A percentile compares a stretch with the other conserved stretches of the same genome.
Conservation (phyloP, 1,140 invertebrate species). For the Stratiolaelaps scimitus region DNA sequence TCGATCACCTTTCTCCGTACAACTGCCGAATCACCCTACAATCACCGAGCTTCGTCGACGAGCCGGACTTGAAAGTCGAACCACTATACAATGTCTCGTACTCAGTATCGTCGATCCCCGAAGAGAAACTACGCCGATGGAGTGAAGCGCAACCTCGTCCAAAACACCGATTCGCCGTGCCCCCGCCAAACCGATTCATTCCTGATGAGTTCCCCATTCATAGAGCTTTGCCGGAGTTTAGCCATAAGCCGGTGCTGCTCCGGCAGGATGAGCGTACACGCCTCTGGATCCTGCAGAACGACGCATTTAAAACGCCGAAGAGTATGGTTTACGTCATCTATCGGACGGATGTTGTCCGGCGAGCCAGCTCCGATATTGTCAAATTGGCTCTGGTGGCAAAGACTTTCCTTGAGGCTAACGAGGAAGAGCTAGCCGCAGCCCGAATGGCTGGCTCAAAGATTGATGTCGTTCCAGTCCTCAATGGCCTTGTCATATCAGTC, state of each 20-base stretch:
- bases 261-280: not conserved
- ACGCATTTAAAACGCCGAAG: slow-evolving; percentile 12
- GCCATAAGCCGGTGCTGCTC: not conserved
- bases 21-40: not conserved
- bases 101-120: not conserved
- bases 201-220: not conserved
- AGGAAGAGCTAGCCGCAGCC: not conserved
- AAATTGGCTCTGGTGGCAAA: not conserved
- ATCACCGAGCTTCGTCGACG: not conserved
- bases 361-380: not conserved
- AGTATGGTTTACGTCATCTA: slow-evolving; percentile 10
- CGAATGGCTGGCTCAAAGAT: slow-evolving; percentile 20
- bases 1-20: not conserved
- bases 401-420: slow-evolving; percentile 1
- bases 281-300: slow-evolving; percentile 8
- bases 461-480: slow-evolving; percentile 4
- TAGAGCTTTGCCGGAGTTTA: not conserved
- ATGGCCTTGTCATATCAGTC: not conserved
- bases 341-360: slow-evolving; percentile 3
- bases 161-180: not conserved
- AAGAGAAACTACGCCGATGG: not conserved
- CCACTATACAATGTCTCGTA: slow-evolving; percentile 12
- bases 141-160: not conserved
- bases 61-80: not conserved
- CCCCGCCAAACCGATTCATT: slow-evolving; percentile 9